Evolutionary conservation across 64 coral and sea anemone species (phyloP).

Genomic region (Dendronephthya gigantea): DNA sequence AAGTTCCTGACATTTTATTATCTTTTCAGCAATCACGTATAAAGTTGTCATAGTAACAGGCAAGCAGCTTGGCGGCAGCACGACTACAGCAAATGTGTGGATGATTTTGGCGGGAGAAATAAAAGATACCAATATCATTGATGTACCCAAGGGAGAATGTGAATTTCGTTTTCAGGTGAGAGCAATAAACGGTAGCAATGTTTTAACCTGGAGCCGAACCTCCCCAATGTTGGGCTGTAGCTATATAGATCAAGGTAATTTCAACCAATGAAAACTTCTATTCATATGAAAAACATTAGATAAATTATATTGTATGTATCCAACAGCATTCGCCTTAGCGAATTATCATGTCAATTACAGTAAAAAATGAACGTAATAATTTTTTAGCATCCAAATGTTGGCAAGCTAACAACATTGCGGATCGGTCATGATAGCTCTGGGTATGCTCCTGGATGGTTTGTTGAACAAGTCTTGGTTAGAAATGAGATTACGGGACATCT

Average conservation of each 20-base stretch:
- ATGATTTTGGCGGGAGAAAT: constrained; percentile 78
- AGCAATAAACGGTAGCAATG: too few relatives aligned
- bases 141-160: constrained; percentile 80
- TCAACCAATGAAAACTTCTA: too few relatives aligned
- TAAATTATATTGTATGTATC: too few relatives aligned
- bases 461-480: constrained; percentile 74
- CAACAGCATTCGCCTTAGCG: too few relatives aligned
- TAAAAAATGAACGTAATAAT: too few relatives aligned
- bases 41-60: constrained; percentile 93
- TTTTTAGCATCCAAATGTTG: constrained; percentile 68
- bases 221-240: too few relatives aligned
- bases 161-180: constrained; percentile 94
- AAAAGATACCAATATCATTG: constrained; percentile 58
- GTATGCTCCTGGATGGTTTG: constrained; percentile 60
- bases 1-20: background rate
- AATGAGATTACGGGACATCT: constrained; percentile 92
- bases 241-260: too few relatives aligned
- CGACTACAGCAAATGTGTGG: constrained; percentile 78
- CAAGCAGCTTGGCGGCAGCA: constrained; percentile 65
- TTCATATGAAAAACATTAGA: too few relatives aligned
- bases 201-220: too few relatives aligned
- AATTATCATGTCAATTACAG: too few relatives aligned
- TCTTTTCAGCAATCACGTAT: constrained; percentile 61
- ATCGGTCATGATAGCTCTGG: constrained; percentile 89
- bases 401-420: constrained; percentile 73